Percentiles rank a stretch among this genome's conserved stretches.
Conservation (phyloP, 2,888 invertebrate genomes). For the Tetropium fuscum region DNA sequence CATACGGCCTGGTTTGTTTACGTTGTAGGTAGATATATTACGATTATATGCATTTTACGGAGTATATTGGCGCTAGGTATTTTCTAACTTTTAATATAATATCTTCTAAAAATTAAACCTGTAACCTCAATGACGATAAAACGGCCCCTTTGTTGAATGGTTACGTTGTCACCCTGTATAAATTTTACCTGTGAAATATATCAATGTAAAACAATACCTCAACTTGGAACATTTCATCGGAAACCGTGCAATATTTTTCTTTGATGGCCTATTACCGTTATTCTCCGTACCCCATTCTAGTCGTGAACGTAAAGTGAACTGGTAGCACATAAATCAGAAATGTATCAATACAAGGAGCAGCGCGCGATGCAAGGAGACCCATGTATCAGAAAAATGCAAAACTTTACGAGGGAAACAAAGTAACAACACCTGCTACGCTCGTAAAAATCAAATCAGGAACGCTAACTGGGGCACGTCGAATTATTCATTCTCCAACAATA, state of each 20-base stretch:
- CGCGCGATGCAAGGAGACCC: slow-evolving; percentile 7
- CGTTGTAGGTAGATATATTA: no score
- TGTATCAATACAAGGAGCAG: slow-evolving; percentile 15
- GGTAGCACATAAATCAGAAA: slow-evolving; percentile 19
- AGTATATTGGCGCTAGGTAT: no score
- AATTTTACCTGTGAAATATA: no score
- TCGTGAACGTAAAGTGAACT: slow-evolving; percentile 12
- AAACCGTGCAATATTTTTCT: neutral
- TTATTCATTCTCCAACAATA: slow-evolving; percentile 20
- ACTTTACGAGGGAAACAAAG: slow-evolving; percentile 47
- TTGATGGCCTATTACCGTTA: slow-evolving; percentile 10
- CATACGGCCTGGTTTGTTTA: no score
- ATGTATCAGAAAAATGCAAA: slow-evolving; percentile 42
- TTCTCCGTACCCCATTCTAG: neutral
- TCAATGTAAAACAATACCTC: no score
- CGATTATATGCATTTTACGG: no score
- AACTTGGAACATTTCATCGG: no score
- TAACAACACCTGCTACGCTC: slow-evolving; percentile 44
- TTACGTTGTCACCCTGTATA: no score
- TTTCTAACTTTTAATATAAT: no score
- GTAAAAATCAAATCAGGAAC: slow-evolving; percentile 38
- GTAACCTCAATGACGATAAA: no score
- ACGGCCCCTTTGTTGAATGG: no score
- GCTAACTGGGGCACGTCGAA: slow-evolving; percentile 19
- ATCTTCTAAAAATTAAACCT: no score